Percentiles rank a stretch among this genome's conserved stretches.
phyloP scores from a whole-genome alignment of 2,113 vertebrate genomes.

The Upupa epops region DNA sequence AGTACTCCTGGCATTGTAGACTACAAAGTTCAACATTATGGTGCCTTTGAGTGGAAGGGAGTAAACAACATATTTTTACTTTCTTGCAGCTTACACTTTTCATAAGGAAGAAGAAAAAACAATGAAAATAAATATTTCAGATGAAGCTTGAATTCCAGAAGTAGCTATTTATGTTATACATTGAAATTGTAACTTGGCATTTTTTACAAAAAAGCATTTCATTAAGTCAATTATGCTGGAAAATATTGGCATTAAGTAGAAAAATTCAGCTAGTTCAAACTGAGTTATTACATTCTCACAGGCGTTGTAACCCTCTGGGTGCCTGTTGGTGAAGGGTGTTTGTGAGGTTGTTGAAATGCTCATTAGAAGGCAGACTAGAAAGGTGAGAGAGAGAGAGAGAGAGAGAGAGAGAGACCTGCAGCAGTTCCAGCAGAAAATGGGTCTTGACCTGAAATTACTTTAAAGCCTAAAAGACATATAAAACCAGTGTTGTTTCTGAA shows the following conservation, averaged over 20 bases:
- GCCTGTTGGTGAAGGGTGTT: background rate
- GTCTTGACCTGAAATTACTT: background rate
- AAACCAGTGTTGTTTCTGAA: background rate
- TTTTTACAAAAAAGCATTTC: background rate
- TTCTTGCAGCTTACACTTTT: background rate
- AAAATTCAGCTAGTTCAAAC: background rate
- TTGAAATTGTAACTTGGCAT: background rate
- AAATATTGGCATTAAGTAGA: background rate
- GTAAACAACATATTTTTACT: background rate
- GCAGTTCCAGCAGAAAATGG: background rate
- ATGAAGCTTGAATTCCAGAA: background rate
- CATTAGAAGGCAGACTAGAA: background rate
- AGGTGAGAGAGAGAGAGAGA: background rate
- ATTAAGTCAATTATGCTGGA: background rate
- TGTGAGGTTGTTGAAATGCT: background rate
- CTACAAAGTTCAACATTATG: background rate
- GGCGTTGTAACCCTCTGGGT: background rate
- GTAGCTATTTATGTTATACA: background rate
- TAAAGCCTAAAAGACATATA: background rate
- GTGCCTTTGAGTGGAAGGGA: background rate
- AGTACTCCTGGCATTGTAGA: background rate
- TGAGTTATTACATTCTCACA: background rate
- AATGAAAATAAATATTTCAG: fast-evolving
- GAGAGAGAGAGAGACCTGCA: background rate
- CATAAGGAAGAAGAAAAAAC: background rate